Evolutionary conservation across 2,113 vertebrate genomes (phyloP).

Genomic region (Suricata suricatta): DNA sequence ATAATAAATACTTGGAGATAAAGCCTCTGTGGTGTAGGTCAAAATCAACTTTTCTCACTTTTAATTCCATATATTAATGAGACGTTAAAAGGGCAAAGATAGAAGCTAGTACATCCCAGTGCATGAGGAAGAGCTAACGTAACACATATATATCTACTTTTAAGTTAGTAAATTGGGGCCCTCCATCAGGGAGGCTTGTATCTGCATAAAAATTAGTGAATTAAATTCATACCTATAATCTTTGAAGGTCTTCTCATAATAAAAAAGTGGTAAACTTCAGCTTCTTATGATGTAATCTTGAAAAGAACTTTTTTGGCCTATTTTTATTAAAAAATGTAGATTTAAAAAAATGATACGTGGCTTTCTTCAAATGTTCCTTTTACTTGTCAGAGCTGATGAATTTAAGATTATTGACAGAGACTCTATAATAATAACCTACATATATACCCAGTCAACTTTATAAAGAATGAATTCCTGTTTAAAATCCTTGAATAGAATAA

Average conservation of each 20-base stretch:
- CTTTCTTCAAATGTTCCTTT: conserved; percentile 7
- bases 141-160: not conserved
- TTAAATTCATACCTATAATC: not conserved
- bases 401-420: not conserved
- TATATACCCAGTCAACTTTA: not conserved
- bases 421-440: not conserved
- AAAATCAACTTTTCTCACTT: conserved; percentile 29
- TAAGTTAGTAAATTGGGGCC: not conserved
- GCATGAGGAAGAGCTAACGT: not conserved
- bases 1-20: not conserved
- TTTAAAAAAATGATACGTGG: not conserved
- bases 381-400: not conserved
- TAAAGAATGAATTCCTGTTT: not conserved
- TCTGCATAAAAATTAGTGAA: not conserved
- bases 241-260: conserved; percentile 35
- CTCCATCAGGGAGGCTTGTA: not conserved
- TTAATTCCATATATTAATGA: conserved; percentile 19
- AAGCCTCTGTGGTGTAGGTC: not conserved
- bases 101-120: not conserved
- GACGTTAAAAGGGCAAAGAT: not conserved
- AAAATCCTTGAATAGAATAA: conserved; percentile 40
- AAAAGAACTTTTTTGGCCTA: not conserved
- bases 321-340: not conserved
- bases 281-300: not conserved
- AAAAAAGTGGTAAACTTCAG: not conserved